phyloP scores from a whole-genome alignment of 2,888 invertebrate species.

The Ditula angustiorana region DNA sequence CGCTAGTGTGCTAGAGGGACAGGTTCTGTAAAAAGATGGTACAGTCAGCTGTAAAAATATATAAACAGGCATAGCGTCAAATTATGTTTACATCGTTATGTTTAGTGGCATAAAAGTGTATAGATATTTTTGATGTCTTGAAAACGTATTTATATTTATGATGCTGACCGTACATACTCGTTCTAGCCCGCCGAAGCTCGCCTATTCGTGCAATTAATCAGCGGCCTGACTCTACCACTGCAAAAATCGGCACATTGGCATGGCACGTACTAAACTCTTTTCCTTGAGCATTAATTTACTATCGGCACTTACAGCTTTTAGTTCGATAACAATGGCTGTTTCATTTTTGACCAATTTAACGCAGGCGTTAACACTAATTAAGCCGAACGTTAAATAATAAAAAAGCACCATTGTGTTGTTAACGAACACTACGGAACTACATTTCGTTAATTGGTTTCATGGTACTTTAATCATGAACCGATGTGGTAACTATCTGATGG shows the following conservation, averaged over 20 bases:
- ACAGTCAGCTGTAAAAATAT: too few relatives aligned
- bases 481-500: conserved; percentile 59
- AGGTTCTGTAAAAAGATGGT: too few relatives aligned
- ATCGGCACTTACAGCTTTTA: conserved; percentile 8
- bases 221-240: too few relatives aligned
- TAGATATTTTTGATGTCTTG: too few relatives aligned
- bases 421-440: conserved; percentile 63
- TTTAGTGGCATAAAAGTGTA: too few relatives aligned
- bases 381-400: conserved; percentile 63
- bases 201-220: too few relatives aligned
- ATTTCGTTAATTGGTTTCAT: conserved; percentile 79
- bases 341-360: conserved; percentile 46
- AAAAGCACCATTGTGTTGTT: conserved; percentile 72
- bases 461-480: conserved; percentile 73
- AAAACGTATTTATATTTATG: too few relatives aligned
- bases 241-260: not conserved
- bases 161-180: too few relatives aligned
- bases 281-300: not conserved
- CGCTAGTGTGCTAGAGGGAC: too few relatives aligned
- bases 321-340: conserved; percentile 33
- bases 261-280: not conserved
- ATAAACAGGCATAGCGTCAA: too few relatives aligned
- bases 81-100: too few relatives aligned
- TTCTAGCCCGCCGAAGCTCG: too few relatives aligned
- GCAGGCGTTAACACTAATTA: conserved; percentile 75